phyloP scores from a whole-genome alignment of 2,113 vertebrate species.

The Ahaetulla prasina region DNA sequence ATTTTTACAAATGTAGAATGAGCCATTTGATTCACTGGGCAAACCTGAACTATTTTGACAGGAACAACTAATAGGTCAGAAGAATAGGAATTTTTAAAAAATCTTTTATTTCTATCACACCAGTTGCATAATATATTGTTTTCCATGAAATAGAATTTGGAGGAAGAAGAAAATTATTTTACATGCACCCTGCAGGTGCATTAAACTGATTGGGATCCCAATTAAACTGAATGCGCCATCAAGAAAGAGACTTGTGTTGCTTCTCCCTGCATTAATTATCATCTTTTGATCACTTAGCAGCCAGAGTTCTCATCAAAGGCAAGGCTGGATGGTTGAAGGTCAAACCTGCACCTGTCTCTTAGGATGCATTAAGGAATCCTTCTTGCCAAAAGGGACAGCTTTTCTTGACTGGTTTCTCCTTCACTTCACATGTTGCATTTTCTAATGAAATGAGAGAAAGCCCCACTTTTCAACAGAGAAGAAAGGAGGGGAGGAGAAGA shows the following conservation, averaged over 20 bases:
- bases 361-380: background rate
- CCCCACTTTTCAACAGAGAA: background rate
- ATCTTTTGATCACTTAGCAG: background rate
- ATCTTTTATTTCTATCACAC: background rate
- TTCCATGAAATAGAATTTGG: background rate
- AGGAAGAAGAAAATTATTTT: background rate
- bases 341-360: background rate
- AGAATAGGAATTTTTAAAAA: background rate
- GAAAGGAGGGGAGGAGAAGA: background rate
- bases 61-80: background rate
- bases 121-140: background rate
- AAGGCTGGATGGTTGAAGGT: background rate
- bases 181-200: background rate
- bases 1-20: background rate
- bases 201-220: background rate
- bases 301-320: background rate
- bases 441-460: background rate
- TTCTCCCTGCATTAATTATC: slow-evolving; percentile 1
- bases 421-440: background rate
- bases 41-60: background rate
- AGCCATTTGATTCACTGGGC: background rate
- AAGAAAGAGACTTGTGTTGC: background rate
- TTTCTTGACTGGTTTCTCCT: background rate
- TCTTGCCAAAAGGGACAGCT: slow-evolving; percentile 8
- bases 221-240: background rate